phyloP scores from a whole-genome alignment of 2,113 vertebrate species.

The Petroica traversi region DNA sequence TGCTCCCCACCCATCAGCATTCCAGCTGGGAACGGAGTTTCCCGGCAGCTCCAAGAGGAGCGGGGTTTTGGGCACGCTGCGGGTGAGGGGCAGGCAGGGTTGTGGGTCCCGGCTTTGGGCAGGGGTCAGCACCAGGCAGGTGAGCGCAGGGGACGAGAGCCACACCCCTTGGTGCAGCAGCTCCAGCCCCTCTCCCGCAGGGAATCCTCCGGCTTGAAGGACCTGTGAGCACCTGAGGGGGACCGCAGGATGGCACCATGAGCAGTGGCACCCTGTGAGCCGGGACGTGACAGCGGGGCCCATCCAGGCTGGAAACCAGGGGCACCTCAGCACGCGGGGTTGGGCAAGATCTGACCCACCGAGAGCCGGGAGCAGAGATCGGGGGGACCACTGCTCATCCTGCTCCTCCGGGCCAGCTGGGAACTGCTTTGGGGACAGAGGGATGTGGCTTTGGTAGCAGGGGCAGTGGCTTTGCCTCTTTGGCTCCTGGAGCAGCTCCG shows the following conservation, averaged over 20 bases:
- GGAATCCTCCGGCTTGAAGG: neutral
- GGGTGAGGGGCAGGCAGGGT: accelerated
- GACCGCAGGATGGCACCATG: accelerated
- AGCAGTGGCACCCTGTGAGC: accelerated
- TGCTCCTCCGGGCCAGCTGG: accelerated
- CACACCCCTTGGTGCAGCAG: neutral
- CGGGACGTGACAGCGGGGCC: neutral
- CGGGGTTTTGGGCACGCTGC: neutral
- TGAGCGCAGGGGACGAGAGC: accelerated
- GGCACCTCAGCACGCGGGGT: neutral
- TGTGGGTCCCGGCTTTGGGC: no score
- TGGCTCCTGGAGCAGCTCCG: neutral
- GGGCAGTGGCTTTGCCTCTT: accelerated
- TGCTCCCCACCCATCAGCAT: neutral
- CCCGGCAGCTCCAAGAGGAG: neutral
- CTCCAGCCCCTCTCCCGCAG: neutral
- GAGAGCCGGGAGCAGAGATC: neutral
- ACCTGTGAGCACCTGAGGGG: accelerated
- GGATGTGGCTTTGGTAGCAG: accelerated
- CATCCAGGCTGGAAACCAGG: neutral
- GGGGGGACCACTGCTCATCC: accelerated
- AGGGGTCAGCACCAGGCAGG: neutral
- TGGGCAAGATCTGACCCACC: neutral
- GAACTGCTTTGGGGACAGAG: neutral
- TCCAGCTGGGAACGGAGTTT: neutral